Conservation (phyloP, 2,888 invertebrate species). For the Octodonta nipae region DNA sequence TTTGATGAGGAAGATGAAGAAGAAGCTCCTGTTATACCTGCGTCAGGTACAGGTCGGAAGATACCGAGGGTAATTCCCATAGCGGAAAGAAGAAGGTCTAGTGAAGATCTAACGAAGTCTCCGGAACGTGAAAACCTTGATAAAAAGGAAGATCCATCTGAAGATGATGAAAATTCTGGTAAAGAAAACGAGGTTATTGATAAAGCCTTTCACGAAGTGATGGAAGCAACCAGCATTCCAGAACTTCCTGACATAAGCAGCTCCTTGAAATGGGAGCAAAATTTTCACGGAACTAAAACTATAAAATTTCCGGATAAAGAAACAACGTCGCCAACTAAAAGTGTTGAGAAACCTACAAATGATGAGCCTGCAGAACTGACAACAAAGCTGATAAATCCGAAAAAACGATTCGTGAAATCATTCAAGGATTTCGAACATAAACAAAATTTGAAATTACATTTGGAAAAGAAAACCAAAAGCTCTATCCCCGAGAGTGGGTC, state of each 20-base stretch:
- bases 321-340: slow-evolving; percentile 6
- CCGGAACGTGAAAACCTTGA: slow-evolving; percentile 11
- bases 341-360: slow-evolving; percentile 7
- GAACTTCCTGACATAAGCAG: slow-evolving; percentile 43
- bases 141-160: slow-evolving; percentile 19
- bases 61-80: slow-evolving; percentile 46
- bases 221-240: slow-evolving; percentile 48
- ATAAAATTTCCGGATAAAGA: slow-evolving; percentile 31
- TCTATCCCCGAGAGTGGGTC: no score
- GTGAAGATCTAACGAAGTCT: slow-evolving; percentile 9
- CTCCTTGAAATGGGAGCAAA: slow-evolving; percentile 28
- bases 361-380: slow-evolving; percentile 15
- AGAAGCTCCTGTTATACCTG: slow-evolving; percentile 43
- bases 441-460: no score
- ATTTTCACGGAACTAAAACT: slow-evolving; percentile 32
- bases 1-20: slow-evolving; percentile 58
- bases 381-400: slow-evolving; percentile 30
- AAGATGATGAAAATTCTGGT: slow-evolving; percentile 13
- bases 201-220: slow-evolving; percentile 46
- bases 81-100: slow-evolving; percentile 29
- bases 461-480: slow-evolving; percentile 10
- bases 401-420: slow-evolving; percentile 33
- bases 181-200: slow-evolving; percentile 22
- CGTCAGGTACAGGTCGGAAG: slow-evolving; percentile 41
- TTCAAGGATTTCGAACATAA: slow-evolving; percentile 32